Evolutionary conservation across 2,113 vertebrate genomes (phyloP), one percentile per base, ranked within the genome.

Genomic region (Salvelinus namaycush): DNA sequence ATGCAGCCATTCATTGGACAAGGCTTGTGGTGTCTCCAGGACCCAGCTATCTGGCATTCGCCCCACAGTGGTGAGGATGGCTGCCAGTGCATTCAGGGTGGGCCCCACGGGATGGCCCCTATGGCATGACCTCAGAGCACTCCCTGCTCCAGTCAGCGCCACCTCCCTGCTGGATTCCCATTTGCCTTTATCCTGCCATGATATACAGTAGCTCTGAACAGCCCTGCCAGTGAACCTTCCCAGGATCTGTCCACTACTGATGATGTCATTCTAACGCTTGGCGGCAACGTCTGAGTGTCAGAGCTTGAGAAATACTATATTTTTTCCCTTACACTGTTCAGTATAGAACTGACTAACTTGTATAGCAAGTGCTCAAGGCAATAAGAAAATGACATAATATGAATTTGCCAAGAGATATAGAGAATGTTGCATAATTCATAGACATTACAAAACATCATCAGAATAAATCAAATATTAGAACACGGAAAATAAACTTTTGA

Each of bases 61-160:
- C 75, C 76, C 76, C 82, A 84, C 26, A 86, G 68, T 82, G 81
- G 54, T 57, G 54, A 57, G 54, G 54, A 57, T 4, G 54, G 54
- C 54, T 57, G 54, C 18, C 54, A 62, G 59, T n/a, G 51, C 14
- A 54, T 54, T 54, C 14, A 54, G 51, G 51, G 51, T 54, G 51
- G 51, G 51, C 16, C 51, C 51, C 3, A 18, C 12, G 51, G 51
- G 51, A 18, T 14, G 51, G 51, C 16, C 51, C 51, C 24, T 74
- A 87, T 88, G 81, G 81, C 77, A 88, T 89, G 88, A 88, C 87
- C 89, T 89, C 89, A 89, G 81, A 84, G 80, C 84, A 78, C 82
- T 82, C 70, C 84, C 87, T 86, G 79, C 84, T 87, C 68, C 73
- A 84, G 77, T 79, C 80, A 79, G 59, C 51, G 49, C 24, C 59